These are phyloP conservation scores for Syngnathus scovelli DNA, from an alignment of 2,113 vertebrate genomes.

Conservation along the genomic window DNA sequence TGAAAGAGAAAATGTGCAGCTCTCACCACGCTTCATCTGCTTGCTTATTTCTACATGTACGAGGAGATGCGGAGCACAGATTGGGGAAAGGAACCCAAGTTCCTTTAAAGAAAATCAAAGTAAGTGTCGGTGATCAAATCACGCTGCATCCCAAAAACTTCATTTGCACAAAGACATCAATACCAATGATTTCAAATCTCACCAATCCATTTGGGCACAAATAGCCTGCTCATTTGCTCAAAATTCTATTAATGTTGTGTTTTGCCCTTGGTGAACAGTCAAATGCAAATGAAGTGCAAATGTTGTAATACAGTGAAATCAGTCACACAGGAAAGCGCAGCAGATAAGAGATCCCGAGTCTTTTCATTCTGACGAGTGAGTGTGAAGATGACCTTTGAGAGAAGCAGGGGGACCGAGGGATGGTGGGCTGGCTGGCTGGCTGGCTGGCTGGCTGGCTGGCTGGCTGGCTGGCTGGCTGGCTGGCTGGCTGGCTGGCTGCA, in stretches of 20 bases:
- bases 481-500: slow-evolving; percentile 2
- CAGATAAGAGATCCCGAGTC: slow-evolving; percentile 34
- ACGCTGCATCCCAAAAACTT: no score
- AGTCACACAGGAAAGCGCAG: slow-evolving; percentile 27
- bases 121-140: no score
- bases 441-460: no score
- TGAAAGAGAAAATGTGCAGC: slow-evolving; percentile 38
- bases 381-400: slow-evolving; percentile 52
- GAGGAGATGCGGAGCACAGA: no score
- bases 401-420: slow-evolving; percentile 34
- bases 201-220: no score
- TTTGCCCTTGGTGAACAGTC: neutral
- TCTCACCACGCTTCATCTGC: slow-evolving; percentile 7
- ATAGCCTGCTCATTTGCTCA: no score
- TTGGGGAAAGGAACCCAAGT: no score
- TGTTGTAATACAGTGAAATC: slow-evolving; percentile 14
- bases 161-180: no score
- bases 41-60: no score
- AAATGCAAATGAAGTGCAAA: slow-evolving; percentile 15
- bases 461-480: no score
- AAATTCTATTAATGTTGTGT: neutral
- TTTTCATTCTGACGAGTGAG: slow-evolving; percentile 51
- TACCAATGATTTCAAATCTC: no score
- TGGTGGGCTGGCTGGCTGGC: slow-evolving; percentile 7
- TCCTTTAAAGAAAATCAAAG: no score